Percentiles rank a stretch among this genome's conserved stretches.
These are phyloP conservation scores for Danaus chrysippus DNA, from an alignment of 2,888 invertebrate genomes.

Conservation along the genomic window DNA sequence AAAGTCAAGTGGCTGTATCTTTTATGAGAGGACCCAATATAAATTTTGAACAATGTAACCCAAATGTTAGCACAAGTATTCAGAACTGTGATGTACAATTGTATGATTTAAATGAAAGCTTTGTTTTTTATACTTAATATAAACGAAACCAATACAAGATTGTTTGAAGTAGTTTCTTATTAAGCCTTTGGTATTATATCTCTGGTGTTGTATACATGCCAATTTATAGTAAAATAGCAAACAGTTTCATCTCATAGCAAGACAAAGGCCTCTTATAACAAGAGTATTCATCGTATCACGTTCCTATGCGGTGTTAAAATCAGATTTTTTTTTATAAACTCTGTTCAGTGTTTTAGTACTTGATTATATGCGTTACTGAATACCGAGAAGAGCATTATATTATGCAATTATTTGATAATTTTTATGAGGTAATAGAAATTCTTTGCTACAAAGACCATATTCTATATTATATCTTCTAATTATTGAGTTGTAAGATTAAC, in stretches of 20 bases:
- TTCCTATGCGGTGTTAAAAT: conserved; percentile 16
- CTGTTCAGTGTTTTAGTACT: neutral
- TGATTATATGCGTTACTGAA: neutral
- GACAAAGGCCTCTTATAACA: conserved; percentile 21
- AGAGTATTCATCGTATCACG: conserved; percentile 22
- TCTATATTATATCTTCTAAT: no score
- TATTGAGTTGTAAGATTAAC: no score
- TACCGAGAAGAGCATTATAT: neutral
- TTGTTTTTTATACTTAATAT: conserved; percentile 30
- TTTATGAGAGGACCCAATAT: conserved; percentile 60
- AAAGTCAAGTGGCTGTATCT: conserved; percentile 55
- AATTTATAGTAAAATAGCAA: conserved; percentile 19
- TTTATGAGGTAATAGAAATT: no score
- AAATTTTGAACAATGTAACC: conserved; percentile 68
- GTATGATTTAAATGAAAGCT: conserved; percentile 61
- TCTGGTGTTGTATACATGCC: conserved; percentile 10
- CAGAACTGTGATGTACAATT: conserved; percentile 52
- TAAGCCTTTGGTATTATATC: neutral
- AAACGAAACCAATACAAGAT: neutral
- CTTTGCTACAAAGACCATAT: no score
- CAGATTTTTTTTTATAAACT: conserved; percentile 9
- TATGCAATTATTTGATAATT: no score
- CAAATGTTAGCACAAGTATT: conserved; percentile 54
- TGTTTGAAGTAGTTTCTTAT: neutral
- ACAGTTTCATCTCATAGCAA: conserved; percentile 20